Conservation (phyloP, 2,113 vertebrate species). For the Cepphus grylle region DNA sequence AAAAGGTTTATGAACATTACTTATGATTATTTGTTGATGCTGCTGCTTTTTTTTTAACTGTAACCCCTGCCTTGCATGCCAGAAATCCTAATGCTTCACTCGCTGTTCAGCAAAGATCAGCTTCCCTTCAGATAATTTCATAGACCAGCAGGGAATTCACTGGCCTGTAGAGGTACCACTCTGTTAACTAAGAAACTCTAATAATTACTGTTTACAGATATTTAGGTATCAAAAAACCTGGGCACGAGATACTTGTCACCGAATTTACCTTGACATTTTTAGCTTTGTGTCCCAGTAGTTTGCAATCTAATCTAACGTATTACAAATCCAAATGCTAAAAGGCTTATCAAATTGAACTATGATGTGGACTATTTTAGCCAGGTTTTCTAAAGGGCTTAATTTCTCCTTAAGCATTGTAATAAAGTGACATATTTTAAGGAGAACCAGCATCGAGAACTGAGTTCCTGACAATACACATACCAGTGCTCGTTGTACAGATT, state of each 20-base stretch:
- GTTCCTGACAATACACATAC: neutral
- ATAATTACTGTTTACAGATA: neutral
- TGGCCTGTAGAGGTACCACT: conserved; percentile 11
- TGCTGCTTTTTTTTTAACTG: conserved; percentile 27
- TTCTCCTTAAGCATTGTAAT: neutral
- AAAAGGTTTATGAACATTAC: conserved; percentile 65
- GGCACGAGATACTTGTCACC: neutral
- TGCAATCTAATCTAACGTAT: neutral
- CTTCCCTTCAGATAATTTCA: neutral
- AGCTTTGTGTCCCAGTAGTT: neutral
- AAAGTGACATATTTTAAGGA: neutral
- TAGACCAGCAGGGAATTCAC: neutral
- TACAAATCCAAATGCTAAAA: neutral
- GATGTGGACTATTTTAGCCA: neutral
- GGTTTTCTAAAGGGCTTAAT: neutral
- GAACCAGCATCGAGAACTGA: neutral
- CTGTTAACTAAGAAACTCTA: neutral
- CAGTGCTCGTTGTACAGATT: neutral
- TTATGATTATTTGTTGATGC: conserved; percentile 53
- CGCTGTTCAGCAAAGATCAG: conserved; percentile 15
- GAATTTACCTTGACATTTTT: conserved; percentile 5
- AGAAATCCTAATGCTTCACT: conserved; percentile 20
- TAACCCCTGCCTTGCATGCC: conserved; percentile 3
- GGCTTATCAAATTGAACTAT: neutral
- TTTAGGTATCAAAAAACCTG: neutral